Evolutionary conservation across 2,888 invertebrate genomes (phyloP).

Genomic region (Pemphredon lugubris): DNA sequence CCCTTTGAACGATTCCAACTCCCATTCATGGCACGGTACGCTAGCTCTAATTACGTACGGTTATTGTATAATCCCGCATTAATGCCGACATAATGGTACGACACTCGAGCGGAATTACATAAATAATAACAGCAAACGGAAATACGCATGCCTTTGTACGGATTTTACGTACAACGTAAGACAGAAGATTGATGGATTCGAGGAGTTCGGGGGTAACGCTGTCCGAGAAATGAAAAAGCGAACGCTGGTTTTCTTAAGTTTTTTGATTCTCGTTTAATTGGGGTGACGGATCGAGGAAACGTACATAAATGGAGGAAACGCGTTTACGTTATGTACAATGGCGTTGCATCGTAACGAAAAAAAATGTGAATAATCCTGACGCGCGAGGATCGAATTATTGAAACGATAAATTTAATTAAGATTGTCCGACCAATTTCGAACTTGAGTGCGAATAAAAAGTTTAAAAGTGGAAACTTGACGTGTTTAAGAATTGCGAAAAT

Average conservation of each 20-base stretch:
- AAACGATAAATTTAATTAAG: too few species aligned
- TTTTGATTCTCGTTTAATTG: too few species aligned
- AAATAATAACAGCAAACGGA: slow-evolving; percentile 33
- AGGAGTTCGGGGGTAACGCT: neutral
- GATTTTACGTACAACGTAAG: too few species aligned
- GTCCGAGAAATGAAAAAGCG: neutral
- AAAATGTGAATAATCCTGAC: too few species aligned
- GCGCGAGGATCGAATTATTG: too few species aligned
- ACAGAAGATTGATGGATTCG: neutral
- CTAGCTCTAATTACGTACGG: slow-evolving; percentile 40
- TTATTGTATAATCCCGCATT: slow-evolving; percentile 42
- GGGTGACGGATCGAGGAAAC: neutral
- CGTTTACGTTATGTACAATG: neutral
- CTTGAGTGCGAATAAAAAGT: too few species aligned
- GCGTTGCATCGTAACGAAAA: too few species aligned
- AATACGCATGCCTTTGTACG: slow-evolving; percentile 18
- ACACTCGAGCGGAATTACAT: slow-evolving; percentile 21
- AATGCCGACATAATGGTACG: slow-evolving; percentile 23
- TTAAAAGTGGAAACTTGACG: too few species aligned
- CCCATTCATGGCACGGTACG: slow-evolving; percentile 36
- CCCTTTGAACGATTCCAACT: slow-evolving; percentile 33
- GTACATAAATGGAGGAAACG: neutral
- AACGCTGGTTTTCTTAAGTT: neutral
- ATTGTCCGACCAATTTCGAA: too few species aligned
- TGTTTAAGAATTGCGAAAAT: too few species aligned